phyloP scores from a whole-genome alignment of 1,140 invertebrate genomes.

The Sitobion miscanthi region DNA sequence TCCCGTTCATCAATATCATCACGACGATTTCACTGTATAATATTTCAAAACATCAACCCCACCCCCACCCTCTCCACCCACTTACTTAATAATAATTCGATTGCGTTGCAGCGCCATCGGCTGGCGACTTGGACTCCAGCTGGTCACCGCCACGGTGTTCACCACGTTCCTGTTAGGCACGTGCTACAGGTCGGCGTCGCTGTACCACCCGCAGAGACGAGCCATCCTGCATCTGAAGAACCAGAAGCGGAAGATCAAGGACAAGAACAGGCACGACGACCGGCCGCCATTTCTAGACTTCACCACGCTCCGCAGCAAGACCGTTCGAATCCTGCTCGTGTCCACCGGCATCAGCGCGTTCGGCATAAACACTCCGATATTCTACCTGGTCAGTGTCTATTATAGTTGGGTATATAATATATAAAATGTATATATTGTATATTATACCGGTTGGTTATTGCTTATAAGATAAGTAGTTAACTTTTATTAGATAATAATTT shows the following conservation, averaged over 20 bases:
- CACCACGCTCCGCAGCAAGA: conserved; percentile 81
- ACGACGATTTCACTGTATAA: too few relatives aligned
- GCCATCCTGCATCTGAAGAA: conserved; percentile 91
- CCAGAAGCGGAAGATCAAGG: conserved; percentile 83
- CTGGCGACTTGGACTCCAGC: conserved; percentile 86
- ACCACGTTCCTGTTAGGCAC: conserved; percentile 86
- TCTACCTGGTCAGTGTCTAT: conserved; percentile 73
- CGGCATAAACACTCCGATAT: conserved; percentile 86
- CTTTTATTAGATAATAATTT: too few relatives aligned
- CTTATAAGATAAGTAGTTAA: too few relatives aligned
- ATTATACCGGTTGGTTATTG: too few relatives aligned
- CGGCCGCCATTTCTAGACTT: conserved; percentile 86
- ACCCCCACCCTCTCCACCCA: too few relatives aligned
- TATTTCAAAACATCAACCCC: too few relatives aligned
- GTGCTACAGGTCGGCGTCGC: conserved; percentile 85
- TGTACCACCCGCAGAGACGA: conserved; percentile 87
- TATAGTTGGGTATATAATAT: too few relatives aligned
- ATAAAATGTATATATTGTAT: too few relatives aligned
- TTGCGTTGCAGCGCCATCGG: conserved; percentile 75
- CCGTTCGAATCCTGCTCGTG: conserved; percentile 80
- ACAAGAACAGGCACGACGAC: conserved; percentile 77
- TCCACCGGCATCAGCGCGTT: conserved; percentile 78
- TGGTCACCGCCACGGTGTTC: conserved; percentile 82
- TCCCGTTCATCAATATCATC: too few relatives aligned
- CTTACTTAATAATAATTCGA: background rate